These are phyloP conservation scores for Echinops telfairi DNA, from an alignment of 2,113 vertebrate species.

Conservation along the genomic window DNA sequence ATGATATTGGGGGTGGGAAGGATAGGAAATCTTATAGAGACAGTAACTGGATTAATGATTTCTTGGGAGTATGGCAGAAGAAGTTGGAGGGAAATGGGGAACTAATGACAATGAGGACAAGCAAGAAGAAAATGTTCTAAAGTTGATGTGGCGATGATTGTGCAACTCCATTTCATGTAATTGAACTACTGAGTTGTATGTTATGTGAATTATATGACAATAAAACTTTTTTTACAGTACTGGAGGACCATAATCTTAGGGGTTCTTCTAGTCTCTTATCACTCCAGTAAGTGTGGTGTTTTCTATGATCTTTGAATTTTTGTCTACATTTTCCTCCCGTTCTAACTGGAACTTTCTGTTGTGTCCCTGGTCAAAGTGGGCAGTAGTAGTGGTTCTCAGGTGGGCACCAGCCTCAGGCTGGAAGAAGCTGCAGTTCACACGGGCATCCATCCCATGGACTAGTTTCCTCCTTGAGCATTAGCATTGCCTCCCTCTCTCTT, in stretches of 20 bases:
- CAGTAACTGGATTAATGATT: too few species aligned
- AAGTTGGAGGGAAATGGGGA: too few species aligned
- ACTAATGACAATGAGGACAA: too few species aligned
- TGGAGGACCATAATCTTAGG: background rate
- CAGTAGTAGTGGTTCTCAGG: background rate
- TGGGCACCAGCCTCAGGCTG: background rate
- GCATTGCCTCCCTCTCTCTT: background rate
- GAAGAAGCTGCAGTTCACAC: background rate
- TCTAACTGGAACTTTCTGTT: background rate
- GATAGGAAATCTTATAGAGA: too few species aligned
- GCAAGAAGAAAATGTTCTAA: too few species aligned
- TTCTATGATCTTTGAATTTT: background rate
- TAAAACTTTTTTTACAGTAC: background rate
- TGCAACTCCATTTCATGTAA: too few species aligned
- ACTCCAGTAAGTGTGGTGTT: background rate
- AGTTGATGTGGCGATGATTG: too few species aligned
- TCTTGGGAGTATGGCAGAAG: background rate
- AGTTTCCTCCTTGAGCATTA: background rate
- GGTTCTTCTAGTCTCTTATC: background rate
- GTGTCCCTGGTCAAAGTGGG: background rate
- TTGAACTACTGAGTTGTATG: too few species aligned
- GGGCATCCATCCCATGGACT: background rate
- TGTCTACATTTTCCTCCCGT: background rate
- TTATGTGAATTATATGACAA: too few species aligned
- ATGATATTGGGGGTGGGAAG: too few species aligned